Base-by-base conservation (phyloP, 1,140 invertebrate genomes). In the Phortica variegata region DNA sequence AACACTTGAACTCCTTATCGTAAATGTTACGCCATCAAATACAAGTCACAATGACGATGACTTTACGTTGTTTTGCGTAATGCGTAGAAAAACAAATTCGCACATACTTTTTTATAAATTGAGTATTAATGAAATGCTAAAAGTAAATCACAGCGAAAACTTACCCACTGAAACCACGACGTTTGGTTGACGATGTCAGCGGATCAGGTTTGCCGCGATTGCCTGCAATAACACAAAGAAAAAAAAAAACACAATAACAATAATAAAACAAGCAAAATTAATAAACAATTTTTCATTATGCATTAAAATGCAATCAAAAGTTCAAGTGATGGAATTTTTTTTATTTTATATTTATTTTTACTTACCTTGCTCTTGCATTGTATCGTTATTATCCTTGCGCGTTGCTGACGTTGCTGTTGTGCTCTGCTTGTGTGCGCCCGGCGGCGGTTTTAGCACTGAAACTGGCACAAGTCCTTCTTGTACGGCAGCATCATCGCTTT, bases 401-500 rank as follows among this genome's bases (percentile, higher is more conserved):
- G 50, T 44, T 47, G 55, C n/a, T 52, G 49, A 46, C 38, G 45
- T 13, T 49, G 26, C 36, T 5, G 53, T 48, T 29, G 62, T 58
- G 48, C 53, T 60, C 43, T 54, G 57, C 45, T 70, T 76, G 56
- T 72, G 63, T 2, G 85, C 83, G 49, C 68, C 61, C 17, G 88
- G 89, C 59, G 90, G 89, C 41, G 79, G 81, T 76, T 93, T 93
- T 29, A 95, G 85, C 43, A 88, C 85, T 47, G 85, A 80, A 2
- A 87, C 82, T 3, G 92, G 92, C 18, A 95, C 91, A 12, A 93
- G 81, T 13, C 93, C 92, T 65, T 93, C 89, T 16, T 82, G 80
- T 9, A 86, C 84, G 18, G 80, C 82, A 3, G 77, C 71, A 47
- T 82, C 80, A 52, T 82, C 82, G n/a, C 77, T 77, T 34, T 77